These are phyloP conservation scores for Coturnix japonica DNA, from an alignment of 2,113 vertebrate species.

Conservation along the genomic window DNA sequence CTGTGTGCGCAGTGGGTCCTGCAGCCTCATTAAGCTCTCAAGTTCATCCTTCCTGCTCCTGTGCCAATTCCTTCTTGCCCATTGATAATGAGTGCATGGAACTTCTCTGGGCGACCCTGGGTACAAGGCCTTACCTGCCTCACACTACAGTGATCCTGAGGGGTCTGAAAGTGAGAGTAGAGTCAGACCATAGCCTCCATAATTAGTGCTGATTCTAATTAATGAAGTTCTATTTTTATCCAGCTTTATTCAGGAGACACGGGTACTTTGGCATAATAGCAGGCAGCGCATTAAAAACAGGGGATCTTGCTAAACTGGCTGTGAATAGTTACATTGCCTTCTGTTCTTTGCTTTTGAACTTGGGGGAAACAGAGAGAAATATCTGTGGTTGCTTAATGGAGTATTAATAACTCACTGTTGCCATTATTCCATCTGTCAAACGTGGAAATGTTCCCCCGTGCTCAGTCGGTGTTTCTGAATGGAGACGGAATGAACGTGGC, in stretches of 20 bases:
- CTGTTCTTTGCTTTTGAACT: neutral
- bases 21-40: neutral
- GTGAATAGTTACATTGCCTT: neutral
- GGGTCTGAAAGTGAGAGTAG: neutral
- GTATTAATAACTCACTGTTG: neutral
- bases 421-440: neutral
- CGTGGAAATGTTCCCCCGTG: neutral
- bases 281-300: constrained; percentile 2
- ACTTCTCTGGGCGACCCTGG: fast-evolving
- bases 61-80: neutral
- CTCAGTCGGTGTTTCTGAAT: neutral
- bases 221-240: constrained; percentile 18
- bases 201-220: neutral
- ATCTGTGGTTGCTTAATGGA: neutral
- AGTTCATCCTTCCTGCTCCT: neutral
- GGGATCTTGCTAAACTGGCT: neutral
- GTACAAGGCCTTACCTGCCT: neutral
- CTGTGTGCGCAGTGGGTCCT: neutral
- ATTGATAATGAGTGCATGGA: neutral
- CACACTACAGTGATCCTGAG: fast-evolving
- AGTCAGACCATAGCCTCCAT: fast-evolving
- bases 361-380: neutral
- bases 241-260: neutral
- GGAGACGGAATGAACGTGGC: neutral
- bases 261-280: neutral